These are phyloP conservation scores for Hydrozoanthus tunicans DNA, from an alignment of 64 coral and sea anemone species.

Conservation along the genomic window DNA sequence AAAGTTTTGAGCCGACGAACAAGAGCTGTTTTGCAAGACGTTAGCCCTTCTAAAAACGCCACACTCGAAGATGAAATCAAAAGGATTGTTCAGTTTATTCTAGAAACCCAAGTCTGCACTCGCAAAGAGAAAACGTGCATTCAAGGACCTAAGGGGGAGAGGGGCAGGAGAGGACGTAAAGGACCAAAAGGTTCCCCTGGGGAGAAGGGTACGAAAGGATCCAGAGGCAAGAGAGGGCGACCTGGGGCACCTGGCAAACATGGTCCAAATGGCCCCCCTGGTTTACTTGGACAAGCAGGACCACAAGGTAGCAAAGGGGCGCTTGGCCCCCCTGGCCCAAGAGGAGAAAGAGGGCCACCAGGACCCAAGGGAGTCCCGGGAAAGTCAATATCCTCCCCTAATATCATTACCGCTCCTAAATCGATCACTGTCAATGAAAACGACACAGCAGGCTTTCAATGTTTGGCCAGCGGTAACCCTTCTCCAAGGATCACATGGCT, in stretches of 20 bases:
- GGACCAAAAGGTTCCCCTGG: constrained; percentile 1
- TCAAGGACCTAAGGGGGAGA: constrained; percentile 27
- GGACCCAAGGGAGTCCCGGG: constrained; percentile 54
- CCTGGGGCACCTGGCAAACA: constrained; percentile 39
- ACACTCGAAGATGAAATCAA: background rate
- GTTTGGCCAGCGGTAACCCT: constrained; percentile 63
- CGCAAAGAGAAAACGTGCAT: constrained; percentile 9
- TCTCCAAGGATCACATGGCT: constrained; percentile 30
- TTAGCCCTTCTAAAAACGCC: background rate
- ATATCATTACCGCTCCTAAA: constrained; percentile 30
- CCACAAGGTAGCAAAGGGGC: constrained; percentile 1
- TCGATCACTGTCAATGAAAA: constrained; percentile 42
- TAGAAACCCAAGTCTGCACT: constrained; percentile 28
- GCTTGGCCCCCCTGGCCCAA: constrained; percentile 43
- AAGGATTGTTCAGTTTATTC: constrained; percentile 26
- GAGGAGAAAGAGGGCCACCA: constrained; percentile 31
- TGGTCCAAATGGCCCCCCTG: constrained; percentile 39
- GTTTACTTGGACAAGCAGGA: constrained; percentile 22
- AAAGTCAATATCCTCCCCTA: constrained; percentile 50
- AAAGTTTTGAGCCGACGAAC: background rate
- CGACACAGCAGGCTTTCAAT: constrained; percentile 48
- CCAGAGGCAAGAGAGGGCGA: constrained; percentile 34
- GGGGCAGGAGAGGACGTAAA: constrained; percentile 12
- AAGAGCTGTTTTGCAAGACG: background rate
- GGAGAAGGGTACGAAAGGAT: constrained; percentile 27